Evolutionary conservation across 2,888 invertebrate genomes (phyloP), one percentile per base, ranked within the genome.

Genomic region (Amiota mariae): DNA sequence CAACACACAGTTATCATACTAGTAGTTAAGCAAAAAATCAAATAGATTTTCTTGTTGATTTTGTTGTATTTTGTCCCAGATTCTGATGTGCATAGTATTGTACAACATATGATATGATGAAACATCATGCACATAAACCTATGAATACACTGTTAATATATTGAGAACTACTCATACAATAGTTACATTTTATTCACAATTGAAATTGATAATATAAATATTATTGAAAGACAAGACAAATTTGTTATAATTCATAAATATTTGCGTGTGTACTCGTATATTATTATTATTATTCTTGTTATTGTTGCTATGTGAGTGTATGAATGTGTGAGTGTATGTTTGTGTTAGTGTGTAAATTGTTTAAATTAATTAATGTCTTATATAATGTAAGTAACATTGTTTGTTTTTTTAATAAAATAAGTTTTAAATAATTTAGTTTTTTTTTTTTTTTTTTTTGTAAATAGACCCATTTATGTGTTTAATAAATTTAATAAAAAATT

Each of bases 131-230:
- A 36, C 36, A 36, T 36, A 36, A 36, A 36, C 8, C 36, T 36
- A 36, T 36, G 36, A 36, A 4, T 36, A 36, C 36, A 36, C 36
- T 36, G 36, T 36, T 6, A 2, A 36, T 36, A 36, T 36, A 81
- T 86, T 86, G 84, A 85, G 86, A 86, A 86, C 24, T 24, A 24
- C 24, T 24, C 24, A 24, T 36, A 36, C 36, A 36, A 36, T 36
- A 36, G 8, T 85, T 83, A 85, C 82, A 83, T 80, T 77, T 59
- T 86, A 86, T 83, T 83, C 85, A 83, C 86, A 83, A 85, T 80
- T 86, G 10, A 74, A 71, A 61, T 70, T 77, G 76, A 8, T 51
- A n/a, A 51, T 51, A 51, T 68, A 36, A 36, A 18, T 51, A 51
- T 20, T 51, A 24, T 54, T 68, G 51, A 68, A 68, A 68, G 67